Evolutionary conservation across 2,797 vertebrate species (phyloP).

Genomic region (Myotis findleyi): DNA sequence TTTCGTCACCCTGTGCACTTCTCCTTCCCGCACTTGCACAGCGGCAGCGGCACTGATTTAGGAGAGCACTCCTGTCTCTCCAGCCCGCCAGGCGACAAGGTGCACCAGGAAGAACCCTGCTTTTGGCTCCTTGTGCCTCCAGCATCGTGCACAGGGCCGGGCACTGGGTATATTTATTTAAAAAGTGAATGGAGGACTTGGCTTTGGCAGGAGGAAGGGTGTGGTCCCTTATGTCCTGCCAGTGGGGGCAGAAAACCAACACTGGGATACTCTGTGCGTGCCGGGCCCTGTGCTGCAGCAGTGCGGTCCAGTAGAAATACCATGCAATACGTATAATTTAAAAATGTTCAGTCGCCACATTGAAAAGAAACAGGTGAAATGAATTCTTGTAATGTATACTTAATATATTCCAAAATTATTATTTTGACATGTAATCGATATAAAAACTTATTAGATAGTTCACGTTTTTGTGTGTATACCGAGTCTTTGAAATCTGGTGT

Average conservation of each 20-base stretch:
- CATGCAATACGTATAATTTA: neutral
- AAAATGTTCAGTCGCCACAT: neutral
- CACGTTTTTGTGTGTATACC: neutral
- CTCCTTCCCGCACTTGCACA: neutral
- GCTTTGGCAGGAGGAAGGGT: neutral
- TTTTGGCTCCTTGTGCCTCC: neutral
- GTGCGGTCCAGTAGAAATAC: neutral
- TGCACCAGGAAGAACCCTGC: neutral
- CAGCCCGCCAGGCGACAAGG: neutral
- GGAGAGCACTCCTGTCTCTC: neutral
- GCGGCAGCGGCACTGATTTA: neutral
- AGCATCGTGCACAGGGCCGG: neutral
- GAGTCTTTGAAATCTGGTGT: neutral
- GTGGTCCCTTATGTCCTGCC: neutral
- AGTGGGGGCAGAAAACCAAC: neutral
- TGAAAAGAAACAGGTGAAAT: neutral
- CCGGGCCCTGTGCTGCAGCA: neutral
- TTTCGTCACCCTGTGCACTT: neutral
- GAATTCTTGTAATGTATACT: conserved; percentile 12
- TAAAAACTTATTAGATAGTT: neutral
- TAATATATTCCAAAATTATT: neutral
- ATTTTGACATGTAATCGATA: neutral
- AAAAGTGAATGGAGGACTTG: conserved; percentile 11
- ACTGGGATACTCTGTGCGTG: neutral
- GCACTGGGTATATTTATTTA: neutral